phyloP scores from a whole-genome alignment of 1,140 invertebrate genomes.

The Cotesia chilonis region DNA sequence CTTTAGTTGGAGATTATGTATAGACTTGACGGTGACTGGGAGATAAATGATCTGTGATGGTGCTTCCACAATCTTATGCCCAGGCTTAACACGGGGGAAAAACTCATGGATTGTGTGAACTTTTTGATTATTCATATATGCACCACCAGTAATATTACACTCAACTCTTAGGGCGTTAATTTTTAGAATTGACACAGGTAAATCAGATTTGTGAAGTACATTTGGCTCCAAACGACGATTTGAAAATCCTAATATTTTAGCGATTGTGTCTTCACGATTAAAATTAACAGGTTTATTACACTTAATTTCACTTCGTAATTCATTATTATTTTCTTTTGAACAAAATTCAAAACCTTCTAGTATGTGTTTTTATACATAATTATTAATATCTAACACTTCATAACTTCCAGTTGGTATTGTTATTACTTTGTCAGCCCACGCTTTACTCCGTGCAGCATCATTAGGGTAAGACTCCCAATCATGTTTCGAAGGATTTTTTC shows the following conservation, averaged over 20 bases:
- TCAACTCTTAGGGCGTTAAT: slow-evolving; percentile 16
- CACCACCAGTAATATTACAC: slow-evolving; percentile 28
- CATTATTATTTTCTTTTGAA: slow-evolving; percentile 19
- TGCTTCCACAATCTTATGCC: slow-evolving; percentile 18
- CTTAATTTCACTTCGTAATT: slow-evolving; percentile 12
- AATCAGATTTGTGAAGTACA: slow-evolving; percentile 4
- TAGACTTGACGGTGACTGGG: neutral
- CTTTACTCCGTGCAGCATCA: too few relatives aligned
- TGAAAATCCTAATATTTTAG: neutral
- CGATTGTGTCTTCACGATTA: neutral
- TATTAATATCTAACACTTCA: slow-evolving; percentile 50
- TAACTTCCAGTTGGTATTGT: slow-evolving; percentile 51
- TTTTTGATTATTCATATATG: slow-evolving; percentile 17
- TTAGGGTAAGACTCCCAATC: too few relatives aligned
- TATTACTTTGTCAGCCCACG: slow-evolving; percentile 45
- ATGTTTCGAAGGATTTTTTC: too few relatives aligned
- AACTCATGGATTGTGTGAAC: slow-evolving; percentile 22
- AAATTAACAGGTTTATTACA: slow-evolving; percentile 1
- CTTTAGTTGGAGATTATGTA: neutral
- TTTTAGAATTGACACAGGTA: neutral
- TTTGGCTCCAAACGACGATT: slow-evolving; percentile 2
- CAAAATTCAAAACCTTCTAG: neutral
- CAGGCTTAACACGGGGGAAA: neutral
- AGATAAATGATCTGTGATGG: slow-evolving; percentile 12
- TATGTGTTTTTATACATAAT: slow-evolving; percentile 34